phyloP scores from a whole-genome alignment of 2,888 invertebrate species.

The Lithophane semibrunnea region DNA sequence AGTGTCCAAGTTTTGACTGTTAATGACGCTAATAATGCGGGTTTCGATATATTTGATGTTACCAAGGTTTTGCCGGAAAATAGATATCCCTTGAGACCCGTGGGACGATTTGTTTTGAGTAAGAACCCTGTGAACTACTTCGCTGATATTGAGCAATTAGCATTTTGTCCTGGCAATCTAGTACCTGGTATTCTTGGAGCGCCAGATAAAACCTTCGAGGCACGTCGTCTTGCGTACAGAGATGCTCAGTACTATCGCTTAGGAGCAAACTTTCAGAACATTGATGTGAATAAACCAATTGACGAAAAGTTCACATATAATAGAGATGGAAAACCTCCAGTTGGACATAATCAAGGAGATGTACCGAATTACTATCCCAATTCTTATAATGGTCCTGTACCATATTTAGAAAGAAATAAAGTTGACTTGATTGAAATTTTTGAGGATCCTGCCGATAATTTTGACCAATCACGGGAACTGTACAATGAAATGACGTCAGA shows the following conservation, averaged over 20 bases:
- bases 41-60: slow-evolving; percentile 97
- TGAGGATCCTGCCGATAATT: slow-evolving; percentile 95
- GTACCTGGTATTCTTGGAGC: slow-evolving; percentile 97
- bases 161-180: slow-evolving; percentile 96
- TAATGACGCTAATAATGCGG: slow-evolving; percentile 93
- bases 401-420: slow-evolving; percentile 90
- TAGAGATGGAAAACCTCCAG: slow-evolving; percentile 95
- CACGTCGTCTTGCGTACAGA: slow-evolving; percentile 95
- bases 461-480: slow-evolving; percentile 94
- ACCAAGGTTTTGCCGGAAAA: slow-evolving; percentile 95
- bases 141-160: slow-evolving; percentile 97
- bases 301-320: slow-evolving; percentile 93
- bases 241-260: slow-evolving; percentile 96
- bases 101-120: slow-evolving; percentile 95
- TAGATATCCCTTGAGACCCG: slow-evolving; percentile 95
- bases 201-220: slow-evolving; percentile 97
- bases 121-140: slow-evolving; percentile 97
- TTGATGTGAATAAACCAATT: slow-evolving; percentile 98
- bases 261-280: slow-evolving; percentile 96
- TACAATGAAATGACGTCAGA: slow-evolving; percentile 94
- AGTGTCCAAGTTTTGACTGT: slow-evolving; percentile 95
- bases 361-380: slow-evolving; percentile 98
- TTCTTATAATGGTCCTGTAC: slow-evolving; percentile 96
- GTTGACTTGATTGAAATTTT: slow-evolving; percentile 89
- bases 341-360: slow-evolving; percentile 94